Percentiles rank a stretch among this genome's conserved stretches.
Evolutionary conservation across 1,140 invertebrate genomes (phyloP).

Genomic region (Kradibia gibbosae): DNA sequence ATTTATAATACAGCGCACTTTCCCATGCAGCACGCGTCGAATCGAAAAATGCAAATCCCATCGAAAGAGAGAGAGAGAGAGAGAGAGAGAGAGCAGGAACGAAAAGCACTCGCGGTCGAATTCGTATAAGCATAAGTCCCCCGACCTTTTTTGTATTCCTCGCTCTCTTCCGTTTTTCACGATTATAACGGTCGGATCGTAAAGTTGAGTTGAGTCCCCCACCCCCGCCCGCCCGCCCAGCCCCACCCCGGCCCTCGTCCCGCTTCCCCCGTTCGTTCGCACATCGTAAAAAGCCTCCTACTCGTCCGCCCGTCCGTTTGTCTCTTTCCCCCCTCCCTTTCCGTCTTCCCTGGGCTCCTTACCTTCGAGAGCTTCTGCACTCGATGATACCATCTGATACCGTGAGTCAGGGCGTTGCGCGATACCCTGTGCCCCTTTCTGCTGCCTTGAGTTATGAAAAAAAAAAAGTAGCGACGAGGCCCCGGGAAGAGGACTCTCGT

Average conservation of each 20-base stretch:
- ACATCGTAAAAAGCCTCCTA: slow-evolving; percentile 61
- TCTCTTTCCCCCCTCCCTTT: slow-evolving; percentile 38
- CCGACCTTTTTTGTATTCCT: slow-evolving; percentile 7
- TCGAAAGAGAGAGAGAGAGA: slow-evolving; percentile 15
- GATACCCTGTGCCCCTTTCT: slow-evolving; percentile 26
- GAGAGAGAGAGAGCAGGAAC: no score
- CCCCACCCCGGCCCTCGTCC: slow-evolving; percentile 49
- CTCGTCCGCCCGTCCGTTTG: slow-evolving; percentile 40
- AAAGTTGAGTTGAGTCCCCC: no score
- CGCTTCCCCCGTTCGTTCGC: slow-evolving; percentile 36
- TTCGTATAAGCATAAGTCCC: neutral
- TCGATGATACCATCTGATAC: slow-evolving; percentile 28
- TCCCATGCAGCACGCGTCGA: slow-evolving; percentile 31
- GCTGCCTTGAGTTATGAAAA: neutral
- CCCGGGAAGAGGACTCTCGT: no score
- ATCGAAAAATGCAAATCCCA: slow-evolving; percentile 44
- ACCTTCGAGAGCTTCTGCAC: neutral
- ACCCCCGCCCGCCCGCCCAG: no score
- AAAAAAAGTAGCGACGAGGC: no score
- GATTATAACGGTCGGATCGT: slow-evolving; percentile 58
- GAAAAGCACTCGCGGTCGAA: neutral
- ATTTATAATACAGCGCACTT: slow-evolving; percentile 37
- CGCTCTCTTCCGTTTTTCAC: slow-evolving; percentile 49
- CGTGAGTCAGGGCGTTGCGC: neutral
- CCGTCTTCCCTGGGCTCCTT: slow-evolving; percentile 42